Conservation (phyloP, 1,140 invertebrate species). For the Cylas formicarius region DNA sequence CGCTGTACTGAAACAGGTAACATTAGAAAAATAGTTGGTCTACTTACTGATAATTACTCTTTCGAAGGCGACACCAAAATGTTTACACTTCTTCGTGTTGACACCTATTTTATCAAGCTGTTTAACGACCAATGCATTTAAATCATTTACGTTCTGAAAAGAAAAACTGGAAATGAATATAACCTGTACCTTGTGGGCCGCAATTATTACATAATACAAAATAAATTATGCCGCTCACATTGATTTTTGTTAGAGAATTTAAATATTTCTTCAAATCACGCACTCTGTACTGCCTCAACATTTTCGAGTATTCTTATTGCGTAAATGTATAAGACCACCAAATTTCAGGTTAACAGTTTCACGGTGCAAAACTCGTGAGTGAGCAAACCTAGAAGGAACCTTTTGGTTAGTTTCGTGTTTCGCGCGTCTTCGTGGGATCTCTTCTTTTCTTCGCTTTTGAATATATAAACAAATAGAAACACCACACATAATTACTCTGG, state of each 20-base stretch:
- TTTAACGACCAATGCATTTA: constrained; percentile 5
- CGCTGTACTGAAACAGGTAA: no score
- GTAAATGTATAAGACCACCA: no score
- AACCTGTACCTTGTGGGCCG: constrained; percentile 6
- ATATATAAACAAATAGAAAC: no score
- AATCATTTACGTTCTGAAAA: constrained; percentile 13
- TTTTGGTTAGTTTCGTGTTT: no score
- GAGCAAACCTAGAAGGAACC: no score
- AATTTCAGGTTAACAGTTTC: no score
- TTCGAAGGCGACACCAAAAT: no score
- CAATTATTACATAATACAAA: constrained; percentile 8
- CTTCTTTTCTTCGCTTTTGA: no score
- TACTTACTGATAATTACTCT: constrained; percentile 1
- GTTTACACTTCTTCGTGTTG: constrained; percentile 2
- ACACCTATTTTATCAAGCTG: constrained; percentile 2
- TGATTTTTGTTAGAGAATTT: constrained; percentile 11
- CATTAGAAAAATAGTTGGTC: neutral
- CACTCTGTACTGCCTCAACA: constrained; percentile 14
- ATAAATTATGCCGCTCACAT: constrained; percentile 2
- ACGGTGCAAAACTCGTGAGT: no score
- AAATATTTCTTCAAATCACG: constrained; percentile 9
- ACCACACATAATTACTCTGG: no score
- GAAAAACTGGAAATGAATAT: constrained; percentile 3
- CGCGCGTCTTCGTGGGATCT: no score
- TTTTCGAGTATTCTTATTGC: constrained; percentile 4